Conservation (phyloP, 1,140 invertebrate genomes). For the Lepidostoma basale region DNA sequence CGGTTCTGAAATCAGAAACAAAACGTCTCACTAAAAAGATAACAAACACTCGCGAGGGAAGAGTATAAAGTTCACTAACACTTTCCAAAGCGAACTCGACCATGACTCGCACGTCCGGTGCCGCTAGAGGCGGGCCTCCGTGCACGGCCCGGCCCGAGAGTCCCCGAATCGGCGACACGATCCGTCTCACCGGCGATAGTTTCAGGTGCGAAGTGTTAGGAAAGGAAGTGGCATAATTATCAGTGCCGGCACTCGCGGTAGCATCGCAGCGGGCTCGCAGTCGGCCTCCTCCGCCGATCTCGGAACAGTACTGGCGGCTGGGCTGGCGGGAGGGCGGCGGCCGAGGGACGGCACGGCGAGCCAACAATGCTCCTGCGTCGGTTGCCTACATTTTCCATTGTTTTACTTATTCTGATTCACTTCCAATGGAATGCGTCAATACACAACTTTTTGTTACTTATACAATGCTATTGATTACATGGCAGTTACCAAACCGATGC, state of each 20-base stretch:
- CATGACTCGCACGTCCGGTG: conserved; percentile 48
- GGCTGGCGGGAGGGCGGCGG: conserved; percentile 19
- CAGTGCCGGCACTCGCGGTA: conserved; percentile 10
- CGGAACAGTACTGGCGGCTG: conserved; percentile 28
- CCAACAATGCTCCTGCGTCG: conserved; percentile 23
- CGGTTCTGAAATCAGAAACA: conserved; percentile 39
- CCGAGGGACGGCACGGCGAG: background rate
- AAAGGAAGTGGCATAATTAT: conserved; percentile 22
- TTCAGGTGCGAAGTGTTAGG: conserved; percentile 5
- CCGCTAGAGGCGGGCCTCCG: background rate
- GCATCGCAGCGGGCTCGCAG: background rate
- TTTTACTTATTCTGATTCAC: too few species aligned
- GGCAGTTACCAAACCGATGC: too few species aligned
- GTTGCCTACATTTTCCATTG: conserved; percentile 7
- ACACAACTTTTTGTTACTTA: too few species aligned
- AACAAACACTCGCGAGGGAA: background rate
- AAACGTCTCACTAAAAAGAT: conserved; percentile 11
- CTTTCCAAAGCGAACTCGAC: conserved; percentile 59
- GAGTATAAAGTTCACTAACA: conserved; percentile 48
- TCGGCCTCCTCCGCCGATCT: conserved; percentile 13
- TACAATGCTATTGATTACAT: too few species aligned
- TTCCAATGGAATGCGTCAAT: too few species aligned
- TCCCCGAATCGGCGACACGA: background rate
- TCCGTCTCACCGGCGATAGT: background rate
- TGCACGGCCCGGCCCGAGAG: background rate